These are phyloP conservation scores for Ditylenchus dipsaci DNA, from an alignment of 1,140 invertebrate species.

Conservation along the genomic window DNA sequence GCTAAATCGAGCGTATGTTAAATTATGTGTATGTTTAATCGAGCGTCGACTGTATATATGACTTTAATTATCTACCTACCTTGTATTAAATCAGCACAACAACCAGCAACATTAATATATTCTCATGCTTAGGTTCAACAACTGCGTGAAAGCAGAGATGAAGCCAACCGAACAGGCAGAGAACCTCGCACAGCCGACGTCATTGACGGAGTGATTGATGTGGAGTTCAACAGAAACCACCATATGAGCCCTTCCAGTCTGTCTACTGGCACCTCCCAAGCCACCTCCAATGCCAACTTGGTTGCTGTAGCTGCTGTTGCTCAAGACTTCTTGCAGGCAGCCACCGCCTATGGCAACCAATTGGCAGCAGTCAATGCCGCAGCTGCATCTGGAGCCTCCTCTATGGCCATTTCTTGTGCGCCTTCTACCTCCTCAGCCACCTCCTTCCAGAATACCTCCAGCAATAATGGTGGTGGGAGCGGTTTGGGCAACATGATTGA, in stretches of 20 bases:
- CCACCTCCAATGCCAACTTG: background rate
- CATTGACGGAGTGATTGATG: conserved; percentile 42
- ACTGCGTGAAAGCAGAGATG: conserved; percentile 38
- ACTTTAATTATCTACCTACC: too few relatives aligned
- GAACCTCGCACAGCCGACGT: conserved; percentile 47
- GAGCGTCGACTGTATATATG: too few relatives aligned
- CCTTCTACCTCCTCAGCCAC: background rate
- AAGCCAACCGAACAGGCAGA: conserved; percentile 30
- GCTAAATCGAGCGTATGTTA: too few relatives aligned
- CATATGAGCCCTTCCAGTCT: background rate
- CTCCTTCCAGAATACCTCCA: too few relatives aligned
- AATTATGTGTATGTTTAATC: too few relatives aligned
- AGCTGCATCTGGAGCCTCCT: background rate
- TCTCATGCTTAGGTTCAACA: conserved; percentile 6
- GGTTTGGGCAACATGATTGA: background rate
- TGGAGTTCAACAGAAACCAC: conserved; percentile 24
- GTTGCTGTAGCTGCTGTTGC: background rate
- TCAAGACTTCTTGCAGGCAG: conserved; percentile 2
- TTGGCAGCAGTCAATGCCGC: background rate
- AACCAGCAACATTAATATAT: background rate
- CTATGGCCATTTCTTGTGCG: background rate
- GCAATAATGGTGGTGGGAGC: too few relatives aligned
- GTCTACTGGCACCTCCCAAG: background rate
- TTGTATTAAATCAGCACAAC: too few relatives aligned
- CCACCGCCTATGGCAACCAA: background rate